Conservation (phyloP, 1,140 invertebrate species). For the Rhyacophila brunnea region DNA sequence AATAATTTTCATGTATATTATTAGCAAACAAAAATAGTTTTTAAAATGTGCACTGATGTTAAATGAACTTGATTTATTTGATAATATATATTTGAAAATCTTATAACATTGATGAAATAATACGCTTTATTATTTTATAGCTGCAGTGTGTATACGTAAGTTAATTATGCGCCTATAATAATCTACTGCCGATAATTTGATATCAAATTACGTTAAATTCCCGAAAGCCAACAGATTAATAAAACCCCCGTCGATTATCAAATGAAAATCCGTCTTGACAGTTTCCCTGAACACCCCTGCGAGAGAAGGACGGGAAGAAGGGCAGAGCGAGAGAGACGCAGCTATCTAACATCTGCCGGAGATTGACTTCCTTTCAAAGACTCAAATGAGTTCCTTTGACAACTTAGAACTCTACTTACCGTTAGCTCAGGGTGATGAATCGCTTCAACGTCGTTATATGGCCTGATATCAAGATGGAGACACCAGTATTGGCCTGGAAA, state of each 20-base stretch:
- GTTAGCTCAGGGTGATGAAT: slow-evolving; percentile 31
- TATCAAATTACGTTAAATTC: too few relatives aligned
- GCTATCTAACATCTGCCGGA: slow-evolving; percentile 37
- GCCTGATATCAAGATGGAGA: slow-evolving; percentile 10
- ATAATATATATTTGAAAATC: too few relatives aligned
- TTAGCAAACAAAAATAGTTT: too few relatives aligned
- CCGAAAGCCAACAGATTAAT: too few relatives aligned
- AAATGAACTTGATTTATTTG: too few relatives aligned
- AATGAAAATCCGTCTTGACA: too few relatives aligned
- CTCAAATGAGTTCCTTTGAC: slow-evolving; percentile 38
- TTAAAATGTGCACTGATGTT: too few relatives aligned
- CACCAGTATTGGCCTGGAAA: too few relatives aligned
- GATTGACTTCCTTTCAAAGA: slow-evolving; percentile 37
- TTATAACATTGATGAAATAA: too few relatives aligned
- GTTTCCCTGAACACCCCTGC: slow-evolving; percentile 3
- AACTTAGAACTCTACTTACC: slow-evolving; percentile 36
- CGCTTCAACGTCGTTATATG: slow-evolving; percentile 29
- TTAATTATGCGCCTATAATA: background rate
- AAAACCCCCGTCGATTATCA: too few relatives aligned
- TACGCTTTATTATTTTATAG: too few relatives aligned
- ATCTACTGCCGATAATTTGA: background rate
- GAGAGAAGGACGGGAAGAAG: slow-evolving; percentile 1
- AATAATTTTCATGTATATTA: too few relatives aligned
- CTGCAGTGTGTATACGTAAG: background rate
- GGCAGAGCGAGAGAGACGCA: slow-evolving; percentile 2